Conservation (phyloP, 2,888 invertebrate genomes). For the Sylvicola fuscatus region DNA sequence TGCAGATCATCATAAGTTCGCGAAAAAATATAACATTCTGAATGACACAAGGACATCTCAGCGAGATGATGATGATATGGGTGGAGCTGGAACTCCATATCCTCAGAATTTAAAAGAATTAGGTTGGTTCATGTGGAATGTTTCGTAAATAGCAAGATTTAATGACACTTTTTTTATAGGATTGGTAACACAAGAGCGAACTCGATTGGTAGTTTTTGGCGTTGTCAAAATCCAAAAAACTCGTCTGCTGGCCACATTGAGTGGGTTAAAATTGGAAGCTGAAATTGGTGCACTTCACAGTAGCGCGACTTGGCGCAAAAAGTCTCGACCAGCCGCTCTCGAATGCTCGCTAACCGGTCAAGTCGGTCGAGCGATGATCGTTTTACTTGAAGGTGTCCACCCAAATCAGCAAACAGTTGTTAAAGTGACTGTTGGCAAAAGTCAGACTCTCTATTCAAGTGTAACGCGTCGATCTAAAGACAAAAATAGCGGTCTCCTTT, state of each 20-base stretch:
- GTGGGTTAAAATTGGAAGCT: conserved; percentile 84
- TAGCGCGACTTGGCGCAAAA: conserved; percentile 80
- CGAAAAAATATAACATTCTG: conserved; percentile 33
- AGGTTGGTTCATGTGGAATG: no score
- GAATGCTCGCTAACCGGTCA: conserved; percentile 75
- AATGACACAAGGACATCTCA: conserved; percentile 29
- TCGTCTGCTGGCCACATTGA: conserved; percentile 68
- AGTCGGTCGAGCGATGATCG: conserved; percentile 80
- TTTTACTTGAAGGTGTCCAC: conserved; percentile 72
- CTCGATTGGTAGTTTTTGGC: conserved; percentile 67
- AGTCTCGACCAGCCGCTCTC: conserved; percentile 43
- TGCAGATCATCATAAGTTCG: conserved; percentile 44
- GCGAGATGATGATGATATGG: conserved; percentile 29
- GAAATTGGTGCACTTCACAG: conserved; percentile 82
- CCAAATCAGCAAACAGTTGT: conserved; percentile 89
- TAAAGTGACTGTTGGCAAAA: conserved; percentile 78
- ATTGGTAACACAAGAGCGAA: conserved; percentile 35
- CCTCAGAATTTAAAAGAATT: conserved; percentile 9
- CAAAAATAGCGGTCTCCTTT: conserved; percentile 60
- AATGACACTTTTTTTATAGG: conserved; percentile 12
- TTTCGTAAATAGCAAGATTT: no score
- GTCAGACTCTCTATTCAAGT: conserved; percentile 80
- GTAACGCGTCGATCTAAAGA: conserved; percentile 52
- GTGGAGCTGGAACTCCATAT: conserved; percentile 13
- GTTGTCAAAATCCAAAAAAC: conserved; percentile 73